Percentiles rank a stretch among this genome's conserved stretches.
Conservation (phyloP, 2,113 vertebrate species). For the Struthidea cinerea region DNA sequence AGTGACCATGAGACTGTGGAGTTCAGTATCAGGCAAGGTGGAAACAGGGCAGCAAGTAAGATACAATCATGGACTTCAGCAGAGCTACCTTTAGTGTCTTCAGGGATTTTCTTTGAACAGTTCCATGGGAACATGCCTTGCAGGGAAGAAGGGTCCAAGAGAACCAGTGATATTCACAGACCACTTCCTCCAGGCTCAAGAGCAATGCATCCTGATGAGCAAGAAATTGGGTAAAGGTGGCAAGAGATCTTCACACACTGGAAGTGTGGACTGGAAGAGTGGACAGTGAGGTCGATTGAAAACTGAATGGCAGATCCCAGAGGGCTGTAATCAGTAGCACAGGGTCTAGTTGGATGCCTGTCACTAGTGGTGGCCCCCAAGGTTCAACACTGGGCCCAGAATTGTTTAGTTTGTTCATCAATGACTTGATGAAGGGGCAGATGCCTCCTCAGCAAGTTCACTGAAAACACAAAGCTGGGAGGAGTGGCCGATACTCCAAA, state of each 20-base stretch:
- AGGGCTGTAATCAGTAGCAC: not conserved
- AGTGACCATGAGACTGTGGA: not conserved
- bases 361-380: not conserved
- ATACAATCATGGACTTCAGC: not conserved
- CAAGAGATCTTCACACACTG: not conserved
- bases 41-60: not conserved
- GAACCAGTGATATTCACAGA: not conserved
- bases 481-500: not conserved
- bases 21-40: not conserved
- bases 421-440: not conserved
- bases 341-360: not conserved
- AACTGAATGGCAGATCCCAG: not conserved
- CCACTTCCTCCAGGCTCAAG: not conserved
- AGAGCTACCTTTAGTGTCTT: not conserved
- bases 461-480: not conserved
- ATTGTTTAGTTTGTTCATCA: not conserved
- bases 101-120: not conserved
- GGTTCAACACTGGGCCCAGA: not conserved
- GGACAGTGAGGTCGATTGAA: not conserved
- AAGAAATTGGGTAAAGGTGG: not conserved
- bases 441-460: not conserved
- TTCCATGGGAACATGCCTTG: not conserved
- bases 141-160: not conserved
- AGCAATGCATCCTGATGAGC: not conserved
- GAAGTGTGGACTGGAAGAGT: not conserved